Evolutionary conservation across 2,113 vertebrate genomes (phyloP), one percentile per base, ranked within the genome.

Genomic region (Rana temporaria): DNA sequence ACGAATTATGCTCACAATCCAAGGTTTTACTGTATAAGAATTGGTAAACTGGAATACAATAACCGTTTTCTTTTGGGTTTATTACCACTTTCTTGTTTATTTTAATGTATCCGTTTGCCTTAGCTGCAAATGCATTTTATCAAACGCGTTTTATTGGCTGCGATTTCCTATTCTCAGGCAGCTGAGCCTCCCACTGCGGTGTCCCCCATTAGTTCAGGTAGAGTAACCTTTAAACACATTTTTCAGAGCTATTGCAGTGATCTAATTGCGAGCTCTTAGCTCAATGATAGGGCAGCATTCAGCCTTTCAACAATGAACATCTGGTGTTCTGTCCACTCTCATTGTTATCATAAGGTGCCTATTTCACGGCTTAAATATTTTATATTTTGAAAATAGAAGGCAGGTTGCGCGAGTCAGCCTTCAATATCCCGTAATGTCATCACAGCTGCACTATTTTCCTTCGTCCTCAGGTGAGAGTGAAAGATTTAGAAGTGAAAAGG

Each of bases 181-280:
- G 14, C 68, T 85, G 71, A 0, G 55, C 59, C 68, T 78, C 85
- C 70, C 70, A 79, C 84, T 0, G 60, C 78, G 56, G 18, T 48
- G 42, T 84, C 84, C 84, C 85, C 85, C 85, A 88, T 90, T 89
- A 75, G 88, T 88, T 89, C 87, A 89, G 89, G 86, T 88, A 88
- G 88, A 86, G 86, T 87, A 84, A 57, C 87, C 86, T 89, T 89
- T 90, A 87, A 86, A 68, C n/a, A 88, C 86, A 81, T 89, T 80
- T 86, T 86, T 91, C 90, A 91, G 86, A 87, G 87, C 87, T 84
- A 83, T 86, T 88, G 86, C 90, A 89, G 26, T 87, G 89, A 91
- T 90, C 89, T 90, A 83, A 92, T 92, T 90, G 86, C 89, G 53
- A 82, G 71, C 86, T 87, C 88, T 92, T 90, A 91, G 91, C 88